These are phyloP conservation scores for Philaethria dido DNA, from an alignment of 2,888 invertebrate genomes.

Conservation along the genomic window DNA sequence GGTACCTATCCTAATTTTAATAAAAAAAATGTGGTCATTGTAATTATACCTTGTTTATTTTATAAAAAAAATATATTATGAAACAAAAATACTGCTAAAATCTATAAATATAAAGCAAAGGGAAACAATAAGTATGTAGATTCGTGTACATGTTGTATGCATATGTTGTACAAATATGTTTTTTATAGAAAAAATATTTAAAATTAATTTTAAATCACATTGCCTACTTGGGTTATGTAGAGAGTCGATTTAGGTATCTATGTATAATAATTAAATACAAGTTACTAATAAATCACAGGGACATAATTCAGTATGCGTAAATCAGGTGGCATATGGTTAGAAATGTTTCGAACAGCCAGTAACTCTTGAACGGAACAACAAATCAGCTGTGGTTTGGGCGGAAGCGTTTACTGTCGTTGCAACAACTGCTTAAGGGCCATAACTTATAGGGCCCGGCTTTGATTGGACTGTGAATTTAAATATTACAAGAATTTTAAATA, in stretches of 20 bases:
- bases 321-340: conserved; percentile 67
- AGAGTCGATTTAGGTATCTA: neutral
- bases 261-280: conserved; percentile 21
- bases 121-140: too few species aligned
- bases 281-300: conserved; percentile 28
- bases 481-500: neutral
- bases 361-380: conserved; percentile 75
- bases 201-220: neutral
- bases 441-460: conserved; percentile 61
- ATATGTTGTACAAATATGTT: too few species aligned
- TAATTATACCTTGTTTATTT: neutral
- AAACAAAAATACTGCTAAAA: too few species aligned
- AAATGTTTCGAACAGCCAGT: conserved; percentile 68
- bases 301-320: conserved; percentile 45
- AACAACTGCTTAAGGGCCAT: conserved; percentile 69
- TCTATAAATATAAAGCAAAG: too few species aligned
- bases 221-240: too few species aligned
- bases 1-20: conserved; percentile 21
- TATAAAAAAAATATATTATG: neutral
- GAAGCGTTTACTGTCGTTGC: conserved; percentile 67
- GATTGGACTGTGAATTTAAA: conserved; percentile 33
- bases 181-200: too few species aligned
- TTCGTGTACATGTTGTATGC: too few species aligned
- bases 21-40: neutral
- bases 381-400: conserved; percentile 79